Conservation (phyloP, 2,888 invertebrate genomes). For the Pristionchus exspectatus region DNA sequence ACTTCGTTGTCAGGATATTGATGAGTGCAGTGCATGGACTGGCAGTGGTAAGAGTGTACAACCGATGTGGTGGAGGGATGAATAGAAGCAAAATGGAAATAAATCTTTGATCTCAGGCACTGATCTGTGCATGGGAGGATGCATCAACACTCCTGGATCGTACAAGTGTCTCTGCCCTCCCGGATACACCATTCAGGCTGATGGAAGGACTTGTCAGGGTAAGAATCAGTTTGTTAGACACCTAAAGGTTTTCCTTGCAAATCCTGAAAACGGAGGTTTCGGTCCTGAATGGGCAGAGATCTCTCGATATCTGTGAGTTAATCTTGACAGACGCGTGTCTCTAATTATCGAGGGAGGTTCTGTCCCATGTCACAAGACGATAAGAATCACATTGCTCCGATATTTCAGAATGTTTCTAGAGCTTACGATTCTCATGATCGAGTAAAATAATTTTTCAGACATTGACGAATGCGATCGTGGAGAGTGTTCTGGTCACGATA, state of each 20-base stretch:
- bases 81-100: too few species aligned
- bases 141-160: constrained; percentile 78
- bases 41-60: constrained; percentile 81
- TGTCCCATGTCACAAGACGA: constrained; percentile 28
- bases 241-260: too few species aligned
- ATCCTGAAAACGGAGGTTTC: not conserved
- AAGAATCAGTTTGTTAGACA: constrained; percentile 69
- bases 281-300: not conserved
- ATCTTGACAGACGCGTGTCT: constrained; percentile 33
- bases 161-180: constrained; percentile 77
- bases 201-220: constrained; percentile 84
- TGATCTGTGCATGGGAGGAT: constrained; percentile 79
- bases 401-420: not conserved
- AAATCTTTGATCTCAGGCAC: constrained; percentile 68
- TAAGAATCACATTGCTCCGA: not conserved
- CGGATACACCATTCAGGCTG: constrained; percentile 75
- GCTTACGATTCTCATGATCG: too few species aligned
- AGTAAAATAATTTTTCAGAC: constrained; percentile 80
- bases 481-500: constrained; percentile 82
- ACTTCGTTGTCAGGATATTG: constrained; percentile 86
- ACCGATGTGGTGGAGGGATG: not conserved
- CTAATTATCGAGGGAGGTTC: constrained; percentile 27
- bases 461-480: constrained; percentile 86
- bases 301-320: not conserved
- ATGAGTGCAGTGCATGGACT: constrained; percentile 89